A percentile compares a stretch with the other conserved stretches of the same genome.
These are phyloP conservation scores for Columba janthina DNA, from an alignment of 2,113 vertebrate genomes.

Conservation along the genomic window DNA sequence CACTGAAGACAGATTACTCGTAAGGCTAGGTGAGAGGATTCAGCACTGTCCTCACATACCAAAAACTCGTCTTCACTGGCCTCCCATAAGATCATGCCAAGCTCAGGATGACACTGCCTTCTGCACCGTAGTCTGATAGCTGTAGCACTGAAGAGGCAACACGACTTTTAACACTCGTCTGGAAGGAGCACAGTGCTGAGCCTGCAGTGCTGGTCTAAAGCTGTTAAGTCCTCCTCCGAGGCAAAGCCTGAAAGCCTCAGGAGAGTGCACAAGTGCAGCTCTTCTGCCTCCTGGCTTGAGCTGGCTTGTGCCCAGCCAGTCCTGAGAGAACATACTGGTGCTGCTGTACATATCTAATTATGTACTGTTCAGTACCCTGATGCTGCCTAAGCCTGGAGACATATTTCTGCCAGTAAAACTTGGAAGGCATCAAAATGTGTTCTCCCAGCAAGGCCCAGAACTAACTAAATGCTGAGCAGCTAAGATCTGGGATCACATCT, in stretches of 20 bases:
- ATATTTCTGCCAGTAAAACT: not conserved
- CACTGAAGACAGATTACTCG: not conserved
- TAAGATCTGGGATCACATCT: not conserved
- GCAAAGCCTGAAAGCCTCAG: accelerated
- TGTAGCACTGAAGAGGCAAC: not conserved
- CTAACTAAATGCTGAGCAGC: not conserved
- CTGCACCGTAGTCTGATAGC: not conserved
- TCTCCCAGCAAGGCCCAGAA: not conserved
- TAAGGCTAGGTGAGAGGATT: not conserved
- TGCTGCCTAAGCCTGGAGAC: not conserved
- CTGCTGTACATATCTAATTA: not conserved
- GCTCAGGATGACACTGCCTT: not conserved
- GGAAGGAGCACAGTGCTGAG: accelerated
- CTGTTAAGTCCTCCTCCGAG: accelerated
- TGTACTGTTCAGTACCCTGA: accelerated
- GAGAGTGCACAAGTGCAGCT: accelerated
- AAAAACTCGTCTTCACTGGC: not conserved
- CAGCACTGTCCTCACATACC: not conserved
- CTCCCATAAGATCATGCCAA: not conserved
- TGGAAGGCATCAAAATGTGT: not conserved
- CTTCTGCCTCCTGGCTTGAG: not conserved
- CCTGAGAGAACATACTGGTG: not conserved
- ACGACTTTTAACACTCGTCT: accelerated
- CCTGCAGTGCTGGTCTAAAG: not conserved
- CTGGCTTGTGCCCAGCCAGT: not conserved